Percentiles rank a stretch among this genome's conserved stretches.
phyloP scores from a whole-genome alignment of 2,888 invertebrate species.

The Leucophenga montana region DNA sequence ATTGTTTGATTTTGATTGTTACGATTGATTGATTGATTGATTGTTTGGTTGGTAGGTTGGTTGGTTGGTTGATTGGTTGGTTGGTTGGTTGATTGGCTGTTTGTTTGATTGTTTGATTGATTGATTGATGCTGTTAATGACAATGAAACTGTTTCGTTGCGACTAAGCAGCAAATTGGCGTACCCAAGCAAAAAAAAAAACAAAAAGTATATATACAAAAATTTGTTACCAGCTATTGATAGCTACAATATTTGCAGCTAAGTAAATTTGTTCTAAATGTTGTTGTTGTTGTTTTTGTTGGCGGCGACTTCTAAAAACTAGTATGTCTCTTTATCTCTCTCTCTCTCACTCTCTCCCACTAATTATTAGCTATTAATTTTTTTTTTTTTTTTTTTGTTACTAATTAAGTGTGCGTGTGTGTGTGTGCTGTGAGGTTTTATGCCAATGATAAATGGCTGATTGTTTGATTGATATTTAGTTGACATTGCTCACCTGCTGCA shows the following conservation, averaged over 20 bases:
- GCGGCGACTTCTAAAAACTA: too few species aligned
- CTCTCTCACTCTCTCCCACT: too few species aligned
- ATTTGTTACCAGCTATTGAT: too few species aligned
- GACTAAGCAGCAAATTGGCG: constrained; percentile 24
- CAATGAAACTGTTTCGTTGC: constrained; percentile 33
- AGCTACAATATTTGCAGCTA: too few species aligned
- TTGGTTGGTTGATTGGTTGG: constrained; percentile 33
- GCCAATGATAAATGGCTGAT: constrained; percentile 62
- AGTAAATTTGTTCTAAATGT: too few species aligned
- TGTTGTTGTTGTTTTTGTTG: too few species aligned
- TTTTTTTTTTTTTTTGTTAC: neutral
- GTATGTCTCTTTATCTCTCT: too few species aligned
- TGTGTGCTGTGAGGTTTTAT: constrained; percentile 44
- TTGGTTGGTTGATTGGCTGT: constrained; percentile 24
- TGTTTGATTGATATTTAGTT: constrained; percentile 17
- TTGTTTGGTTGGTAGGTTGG: neutral
- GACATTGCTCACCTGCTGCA: constrained; percentile 72
- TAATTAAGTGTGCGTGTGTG: constrained; percentile 36
- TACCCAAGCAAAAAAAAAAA: constrained; percentile 33
- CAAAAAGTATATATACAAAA: too few species aligned
- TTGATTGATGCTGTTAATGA: constrained; percentile 24
- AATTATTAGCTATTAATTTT: neutral
- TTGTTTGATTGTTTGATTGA: constrained; percentile 6
- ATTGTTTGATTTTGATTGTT: constrained; percentile 27
- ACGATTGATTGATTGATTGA: neutral